These are phyloP conservation scores for Zingel zingel DNA, from an alignment of 2,113 vertebrate species.

Conservation along the genomic window DNA sequence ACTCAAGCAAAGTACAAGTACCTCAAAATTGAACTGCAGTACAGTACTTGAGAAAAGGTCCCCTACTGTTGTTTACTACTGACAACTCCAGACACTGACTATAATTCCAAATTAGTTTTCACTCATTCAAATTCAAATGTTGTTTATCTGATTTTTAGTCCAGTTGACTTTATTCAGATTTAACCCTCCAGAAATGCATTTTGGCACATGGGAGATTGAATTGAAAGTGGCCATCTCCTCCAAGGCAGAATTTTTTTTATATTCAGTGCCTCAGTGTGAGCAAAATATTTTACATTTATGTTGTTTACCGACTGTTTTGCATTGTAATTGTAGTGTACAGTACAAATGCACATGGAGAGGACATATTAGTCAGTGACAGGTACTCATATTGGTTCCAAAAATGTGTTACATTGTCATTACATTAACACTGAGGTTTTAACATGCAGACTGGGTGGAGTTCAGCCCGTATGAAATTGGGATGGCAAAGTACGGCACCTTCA, in stretches of 20 bases:
- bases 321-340: background rate
- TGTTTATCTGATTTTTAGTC: background rate
- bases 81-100: background rate
- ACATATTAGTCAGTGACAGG: background rate
- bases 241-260: background rate
- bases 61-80: background rate
- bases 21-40: too few relatives aligned
- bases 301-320: background rate
- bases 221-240: background rate
- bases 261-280: background rate
- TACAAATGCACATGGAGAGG: too few relatives aligned
- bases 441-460: conserved; percentile 98
- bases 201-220: background rate
- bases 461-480: conserved; percentile 98
- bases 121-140: background rate
- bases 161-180: background rate
- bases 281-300: background rate
- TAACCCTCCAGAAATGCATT: background rate
- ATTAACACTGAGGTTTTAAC: conserved; percentile 30
- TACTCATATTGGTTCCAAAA: background rate
- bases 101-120: background rate
- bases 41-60: too few relatives aligned
- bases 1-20: too few relatives aligned
- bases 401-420: background rate
- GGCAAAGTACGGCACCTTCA: conserved; percentile 99